These are phyloP conservation scores for Pilophorus perplexus DNA, from an alignment of 2,888 invertebrate species.

Conservation along the genomic window DNA sequence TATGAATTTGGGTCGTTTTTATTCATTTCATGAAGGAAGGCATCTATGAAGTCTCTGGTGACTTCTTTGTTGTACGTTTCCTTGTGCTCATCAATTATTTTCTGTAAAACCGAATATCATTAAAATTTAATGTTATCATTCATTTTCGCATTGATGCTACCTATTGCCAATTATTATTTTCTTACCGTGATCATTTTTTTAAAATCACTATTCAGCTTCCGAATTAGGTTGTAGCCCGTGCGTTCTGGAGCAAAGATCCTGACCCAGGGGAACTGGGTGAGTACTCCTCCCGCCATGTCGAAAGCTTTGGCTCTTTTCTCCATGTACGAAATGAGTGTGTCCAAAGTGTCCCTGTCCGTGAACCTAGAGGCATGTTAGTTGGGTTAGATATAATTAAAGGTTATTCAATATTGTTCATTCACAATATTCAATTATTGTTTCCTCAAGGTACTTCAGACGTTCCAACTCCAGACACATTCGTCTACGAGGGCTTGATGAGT, in stretches of 20 bases:
- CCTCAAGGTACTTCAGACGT: too few relatives aligned
- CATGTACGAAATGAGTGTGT: constrained; percentile 56
- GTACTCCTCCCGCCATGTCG: constrained; percentile 60
- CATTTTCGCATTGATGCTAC: too few relatives aligned
- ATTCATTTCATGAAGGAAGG: constrained; percentile 62
- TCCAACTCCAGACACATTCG: too few relatives aligned
- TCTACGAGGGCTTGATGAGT: too few relatives aligned
- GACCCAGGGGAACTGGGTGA: constrained; percentile 63
- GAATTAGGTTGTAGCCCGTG: constrained; percentile 62
- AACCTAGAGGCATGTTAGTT: too few relatives aligned
- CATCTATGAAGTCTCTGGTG: constrained; percentile 62
- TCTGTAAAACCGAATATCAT: constrained; percentile 51
- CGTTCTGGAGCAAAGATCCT: constrained; percentile 61
- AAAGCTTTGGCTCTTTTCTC: constrained; percentile 57
- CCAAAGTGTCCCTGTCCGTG: constrained; percentile 54
- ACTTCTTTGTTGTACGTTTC: constrained; percentile 54
- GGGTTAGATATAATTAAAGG: too few relatives aligned
- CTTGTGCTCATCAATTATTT: constrained; percentile 60
- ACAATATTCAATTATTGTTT: too few relatives aligned
- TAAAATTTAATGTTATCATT: too few relatives aligned
- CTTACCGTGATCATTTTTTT: constrained; percentile 39
- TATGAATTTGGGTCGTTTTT: constrained; percentile 49
- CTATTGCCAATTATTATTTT: not conserved
- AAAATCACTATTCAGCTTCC: constrained; percentile 48
- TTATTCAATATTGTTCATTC: too few relatives aligned